phyloP scores from a whole-genome alignment of 2,888 invertebrate species.

The Hypselothyrea guttata region DNA sequence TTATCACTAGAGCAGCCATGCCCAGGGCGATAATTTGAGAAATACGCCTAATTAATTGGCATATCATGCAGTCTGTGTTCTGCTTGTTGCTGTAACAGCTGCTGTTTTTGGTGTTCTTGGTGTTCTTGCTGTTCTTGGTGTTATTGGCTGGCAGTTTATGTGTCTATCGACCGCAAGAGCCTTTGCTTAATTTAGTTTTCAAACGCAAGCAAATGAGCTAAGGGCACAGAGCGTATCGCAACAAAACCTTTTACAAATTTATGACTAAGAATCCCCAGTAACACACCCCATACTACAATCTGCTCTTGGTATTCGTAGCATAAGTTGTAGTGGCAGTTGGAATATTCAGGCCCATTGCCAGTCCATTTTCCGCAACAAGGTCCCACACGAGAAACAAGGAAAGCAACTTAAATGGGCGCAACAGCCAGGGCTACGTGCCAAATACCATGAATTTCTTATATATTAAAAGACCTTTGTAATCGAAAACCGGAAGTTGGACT shows the following conservation, averaged over 20 bases:
- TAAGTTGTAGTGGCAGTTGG: background rate
- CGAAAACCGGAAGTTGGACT: constrained; percentile 70
- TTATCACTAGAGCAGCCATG: constrained; percentile 7
- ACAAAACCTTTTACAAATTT: constrained; percentile 69
- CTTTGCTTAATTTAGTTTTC: constrained; percentile 53
- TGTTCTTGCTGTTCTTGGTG: constrained; percentile 16
- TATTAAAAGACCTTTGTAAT: constrained; percentile 65
- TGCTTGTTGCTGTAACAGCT: constrained; percentile 1
- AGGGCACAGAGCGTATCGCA: constrained; percentile 43
- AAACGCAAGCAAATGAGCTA: constrained; percentile 56
- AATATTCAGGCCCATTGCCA: constrained; percentile 21
- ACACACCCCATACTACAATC: constrained; percentile 25
- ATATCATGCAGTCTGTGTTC: constrained; percentile 50
- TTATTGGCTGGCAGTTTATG: constrained; percentile 48
- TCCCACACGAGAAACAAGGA: constrained; percentile 56
- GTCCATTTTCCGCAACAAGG: constrained; percentile 32
- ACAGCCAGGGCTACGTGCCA: constrained; percentile 56
- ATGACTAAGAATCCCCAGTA: constrained; percentile 38
- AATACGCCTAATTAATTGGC: constrained; percentile 70
- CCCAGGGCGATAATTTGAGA: constrained; percentile 66
- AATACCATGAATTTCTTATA: constrained; percentile 73
- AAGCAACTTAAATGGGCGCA: constrained; percentile 61
- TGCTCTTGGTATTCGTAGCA: constrained; percentile 5
- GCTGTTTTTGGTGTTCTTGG: constrained; percentile 2
- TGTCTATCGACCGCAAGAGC: constrained; percentile 47